Evolutionary conservation across 2,797 vertebrate genomes (phyloP).

Genomic region (Anas georgica): DNA sequence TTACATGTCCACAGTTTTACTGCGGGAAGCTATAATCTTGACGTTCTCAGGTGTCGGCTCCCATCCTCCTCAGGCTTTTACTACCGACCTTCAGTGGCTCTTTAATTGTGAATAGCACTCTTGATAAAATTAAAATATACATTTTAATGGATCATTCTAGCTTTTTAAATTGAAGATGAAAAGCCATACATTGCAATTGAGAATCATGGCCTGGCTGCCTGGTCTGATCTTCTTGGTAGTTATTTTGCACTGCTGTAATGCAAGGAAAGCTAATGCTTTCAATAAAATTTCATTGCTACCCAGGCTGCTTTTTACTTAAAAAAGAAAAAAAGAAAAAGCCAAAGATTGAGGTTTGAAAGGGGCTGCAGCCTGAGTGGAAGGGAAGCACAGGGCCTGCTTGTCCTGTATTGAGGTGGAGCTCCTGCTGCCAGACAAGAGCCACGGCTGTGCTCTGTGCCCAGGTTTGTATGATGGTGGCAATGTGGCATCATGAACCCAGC

Average conservation of each 20-base stretch:
- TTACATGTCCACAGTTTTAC: conserved; percentile 2
- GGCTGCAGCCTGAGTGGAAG: neutral
- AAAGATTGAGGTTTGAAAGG: neutral
- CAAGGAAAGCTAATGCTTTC: neutral
- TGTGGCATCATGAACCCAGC: accelerated
- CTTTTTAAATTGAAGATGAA: conserved; percentile 36
- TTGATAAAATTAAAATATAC: conserved; percentile 49
- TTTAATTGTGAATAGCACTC: conserved; percentile 3
- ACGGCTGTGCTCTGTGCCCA: neutral
- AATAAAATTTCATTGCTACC: neutral
- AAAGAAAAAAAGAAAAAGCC: neutral
- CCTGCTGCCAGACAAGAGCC: neutral
- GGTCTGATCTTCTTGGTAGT: neutral
- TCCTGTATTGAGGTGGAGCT: neutral
- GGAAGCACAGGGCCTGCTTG: neutral
- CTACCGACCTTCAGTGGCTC: conserved; percentile 31
- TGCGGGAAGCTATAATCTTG: neutral
- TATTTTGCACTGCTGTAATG: neutral
- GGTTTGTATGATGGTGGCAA: neutral
- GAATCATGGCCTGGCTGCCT: neutral
- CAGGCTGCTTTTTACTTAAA: neutral
- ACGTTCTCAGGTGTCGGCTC: neutral
- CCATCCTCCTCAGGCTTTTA: neutral
- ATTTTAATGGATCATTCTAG: conserved; percentile 22
- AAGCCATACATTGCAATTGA: neutral